A percentile compares a stretch with the other conserved stretches of the same genome.
Evolutionary conservation across 2,797 vertebrate genomes (phyloP).

Genomic region (Acanthopagrus latus): DNA sequence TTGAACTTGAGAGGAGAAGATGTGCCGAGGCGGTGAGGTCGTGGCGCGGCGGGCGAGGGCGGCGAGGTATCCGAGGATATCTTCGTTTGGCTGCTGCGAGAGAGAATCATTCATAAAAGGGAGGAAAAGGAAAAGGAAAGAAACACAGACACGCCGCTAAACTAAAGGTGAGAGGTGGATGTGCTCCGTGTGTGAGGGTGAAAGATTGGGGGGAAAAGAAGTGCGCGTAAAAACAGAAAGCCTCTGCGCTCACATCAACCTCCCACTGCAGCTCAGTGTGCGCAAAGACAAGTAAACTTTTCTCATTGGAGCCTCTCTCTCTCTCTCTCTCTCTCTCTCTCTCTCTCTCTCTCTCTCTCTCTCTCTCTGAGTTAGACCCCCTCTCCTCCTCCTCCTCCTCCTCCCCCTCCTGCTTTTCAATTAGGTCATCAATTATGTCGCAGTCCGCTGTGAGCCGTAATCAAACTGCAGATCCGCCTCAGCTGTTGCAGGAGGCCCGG

Average conservation of each 20-base stretch:
- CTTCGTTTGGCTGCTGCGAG: slow-evolving; percentile 50
- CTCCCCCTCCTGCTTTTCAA: slow-evolving; percentile 74
- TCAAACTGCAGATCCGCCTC: slow-evolving; percentile 83
- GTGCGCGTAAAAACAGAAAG: slow-evolving; percentile 74
- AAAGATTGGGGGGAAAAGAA: slow-evolving; percentile 78
- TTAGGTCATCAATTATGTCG: slow-evolving; percentile 88
- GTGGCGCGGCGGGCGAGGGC: slow-evolving; percentile 58
- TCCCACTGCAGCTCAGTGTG: slow-evolving; percentile 66
- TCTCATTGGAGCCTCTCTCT: slow-evolving; percentile 74
- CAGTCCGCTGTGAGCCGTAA: slow-evolving; percentile 74
- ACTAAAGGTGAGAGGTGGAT: slow-evolving; percentile 83
- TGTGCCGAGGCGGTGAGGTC: slow-evolving; percentile 77
- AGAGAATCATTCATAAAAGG: slow-evolving; percentile 81
- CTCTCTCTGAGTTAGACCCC: background rate
- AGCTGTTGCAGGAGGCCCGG: slow-evolving; percentile 81
- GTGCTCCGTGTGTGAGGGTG: slow-evolving; percentile 86
- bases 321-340: slow-evolving; percentile 21
- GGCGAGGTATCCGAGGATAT: slow-evolving; percentile 63
- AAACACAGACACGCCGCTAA: slow-evolving; percentile 58
- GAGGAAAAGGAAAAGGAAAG: slow-evolving; percentile 48
- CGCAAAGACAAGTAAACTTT: slow-evolving; percentile 76
- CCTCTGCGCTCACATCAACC: slow-evolving; percentile 85
- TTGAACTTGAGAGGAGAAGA: slow-evolving; percentile 73
- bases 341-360: slow-evolving; percentile 6
- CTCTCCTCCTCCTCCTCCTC: slow-evolving; percentile 53